A percentile compares a stretch with the other conserved stretches of the same genome.
Conservation (phyloP, 1,140 invertebrate species). For the Chironomus striatipennis region DNA sequence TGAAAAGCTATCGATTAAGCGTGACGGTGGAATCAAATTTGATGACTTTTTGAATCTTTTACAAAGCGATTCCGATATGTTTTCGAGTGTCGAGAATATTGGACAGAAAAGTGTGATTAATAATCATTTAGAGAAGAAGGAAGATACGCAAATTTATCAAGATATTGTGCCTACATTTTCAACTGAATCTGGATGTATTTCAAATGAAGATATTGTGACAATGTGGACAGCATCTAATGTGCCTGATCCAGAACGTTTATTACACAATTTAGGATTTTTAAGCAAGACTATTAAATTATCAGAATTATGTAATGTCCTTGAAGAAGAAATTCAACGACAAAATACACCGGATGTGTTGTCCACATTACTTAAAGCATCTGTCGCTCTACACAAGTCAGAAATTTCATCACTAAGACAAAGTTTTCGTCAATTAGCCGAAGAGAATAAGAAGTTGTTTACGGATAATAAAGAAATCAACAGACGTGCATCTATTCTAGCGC, state of each 20-base stretch:
- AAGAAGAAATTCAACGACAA: conserved; percentile 54
- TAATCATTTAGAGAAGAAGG: background rate
- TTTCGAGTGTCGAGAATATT: conserved; percentile 19
- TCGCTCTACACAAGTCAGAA: conserved; percentile 52
- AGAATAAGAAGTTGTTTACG: conserved; percentile 63
- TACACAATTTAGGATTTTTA: conserved; percentile 61
- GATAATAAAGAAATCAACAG: conserved; percentile 75
- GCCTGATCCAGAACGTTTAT: conserved; percentile 48
- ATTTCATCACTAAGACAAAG: conserved; percentile 46
- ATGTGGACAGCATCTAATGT: conserved; percentile 65
- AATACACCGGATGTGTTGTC: conserved; percentile 29
- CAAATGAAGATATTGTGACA: conserved; percentile 51
- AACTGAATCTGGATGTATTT: conserved; percentile 25
- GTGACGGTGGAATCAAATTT: conserved; percentile 57
- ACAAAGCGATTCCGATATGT: conserved; percentile 40
- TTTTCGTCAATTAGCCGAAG: conserved; percentile 57
- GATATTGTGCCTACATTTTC: conserved; percentile 19
- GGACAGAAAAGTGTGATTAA: background rate
- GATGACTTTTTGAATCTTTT: conserved; percentile 57
- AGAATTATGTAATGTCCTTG: conserved; percentile 62
- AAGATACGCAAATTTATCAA: conserved; percentile 22
- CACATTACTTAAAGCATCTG: conserved; percentile 42
- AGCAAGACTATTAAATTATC: conserved; percentile 51
- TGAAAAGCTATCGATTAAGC: conserved; percentile 53
- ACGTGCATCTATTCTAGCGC: conserved; percentile 65